Conservation (phyloP, 2,797 vertebrate species). For the Masticophis lateralis region DNA sequence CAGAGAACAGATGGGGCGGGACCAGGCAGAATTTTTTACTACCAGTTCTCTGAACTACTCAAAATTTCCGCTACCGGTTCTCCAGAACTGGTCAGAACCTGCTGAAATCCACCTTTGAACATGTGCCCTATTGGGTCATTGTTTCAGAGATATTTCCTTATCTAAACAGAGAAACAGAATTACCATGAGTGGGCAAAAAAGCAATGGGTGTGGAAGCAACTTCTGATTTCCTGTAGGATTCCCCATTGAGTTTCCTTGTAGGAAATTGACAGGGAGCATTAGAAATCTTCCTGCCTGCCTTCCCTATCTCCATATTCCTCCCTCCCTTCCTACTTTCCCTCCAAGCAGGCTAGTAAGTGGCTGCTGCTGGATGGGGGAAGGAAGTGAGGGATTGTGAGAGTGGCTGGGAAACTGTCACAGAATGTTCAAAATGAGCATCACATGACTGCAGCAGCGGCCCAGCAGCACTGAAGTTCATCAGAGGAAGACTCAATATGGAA, state of each 20-base stretch:
- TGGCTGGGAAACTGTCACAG: not conserved
- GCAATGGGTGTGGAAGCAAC: not conserved
- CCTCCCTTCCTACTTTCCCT: not conserved
- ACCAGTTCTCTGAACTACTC: too few species aligned
- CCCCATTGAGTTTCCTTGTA: not conserved
- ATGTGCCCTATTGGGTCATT: not conserved
- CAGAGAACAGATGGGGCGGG: too few species aligned
- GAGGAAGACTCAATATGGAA: not conserved
- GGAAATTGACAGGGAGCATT: not conserved
- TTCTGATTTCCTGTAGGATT: not conserved
- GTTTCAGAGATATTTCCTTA: not conserved
- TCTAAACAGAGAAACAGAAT: not conserved
- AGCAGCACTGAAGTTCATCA: not conserved
- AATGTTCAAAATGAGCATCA: not conserved
- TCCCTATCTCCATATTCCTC: not conserved
- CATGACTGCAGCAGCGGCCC: not conserved
- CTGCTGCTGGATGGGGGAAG: not conserved
- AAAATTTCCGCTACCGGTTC: too few species aligned
- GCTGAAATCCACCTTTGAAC: not conserved
- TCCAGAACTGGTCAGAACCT: too few species aligned
- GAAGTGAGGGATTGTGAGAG: not conserved
- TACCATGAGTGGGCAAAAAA: not conserved
- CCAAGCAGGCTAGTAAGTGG: not conserved
- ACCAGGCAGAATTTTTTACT: too few species aligned
- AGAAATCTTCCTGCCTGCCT: not conserved